A percentile compares a stretch with the other conserved stretches of the same genome.
Evolutionary conservation across 2,797 vertebrate species (phyloP).

Genomic region (Chromis chromis): DNA sequence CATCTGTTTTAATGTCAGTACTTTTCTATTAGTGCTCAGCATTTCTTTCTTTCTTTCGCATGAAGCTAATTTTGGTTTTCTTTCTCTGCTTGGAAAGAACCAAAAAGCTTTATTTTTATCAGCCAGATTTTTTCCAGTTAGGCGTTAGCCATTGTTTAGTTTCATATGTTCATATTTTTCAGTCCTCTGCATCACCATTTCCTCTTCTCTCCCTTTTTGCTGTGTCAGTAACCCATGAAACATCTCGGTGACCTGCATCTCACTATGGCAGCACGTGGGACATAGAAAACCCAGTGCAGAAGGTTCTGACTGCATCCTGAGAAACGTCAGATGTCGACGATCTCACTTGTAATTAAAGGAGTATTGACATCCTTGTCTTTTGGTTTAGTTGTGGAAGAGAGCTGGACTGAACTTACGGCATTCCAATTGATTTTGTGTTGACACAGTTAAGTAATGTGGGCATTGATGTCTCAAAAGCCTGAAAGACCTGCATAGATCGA

Average conservation of each 20-base stretch:
- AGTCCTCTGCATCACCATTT: background rate
- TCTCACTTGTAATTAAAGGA: conserved; percentile 38
- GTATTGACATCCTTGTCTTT: conserved; percentile 31
- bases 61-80: background rate
- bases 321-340: conserved; percentile 11
- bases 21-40: conserved; percentile 23
- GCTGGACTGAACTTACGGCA: conserved; percentile 27
- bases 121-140: background rate
- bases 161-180: background rate
- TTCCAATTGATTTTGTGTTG: conserved; percentile 50
- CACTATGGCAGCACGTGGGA: background rate
- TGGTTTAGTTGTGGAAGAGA: conserved; percentile 27
- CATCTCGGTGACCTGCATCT: background rate
- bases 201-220: background rate
- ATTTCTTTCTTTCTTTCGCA: background rate
- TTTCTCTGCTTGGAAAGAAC: conserved; percentile 9
- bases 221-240: conserved; percentile 11
- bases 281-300: conserved; percentile 1
- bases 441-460: conserved; percentile 49
- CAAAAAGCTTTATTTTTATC: background rate
- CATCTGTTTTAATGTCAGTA: conserved; percentile 31
- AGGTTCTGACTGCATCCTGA: conserved; percentile 26
- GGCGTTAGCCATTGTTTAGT: background rate
- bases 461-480: conserved; percentile 25
- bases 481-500: conserved; percentile 11